Conservation (phyloP, 2,113 vertebrate genomes). For the Struthio camelus region DNA sequence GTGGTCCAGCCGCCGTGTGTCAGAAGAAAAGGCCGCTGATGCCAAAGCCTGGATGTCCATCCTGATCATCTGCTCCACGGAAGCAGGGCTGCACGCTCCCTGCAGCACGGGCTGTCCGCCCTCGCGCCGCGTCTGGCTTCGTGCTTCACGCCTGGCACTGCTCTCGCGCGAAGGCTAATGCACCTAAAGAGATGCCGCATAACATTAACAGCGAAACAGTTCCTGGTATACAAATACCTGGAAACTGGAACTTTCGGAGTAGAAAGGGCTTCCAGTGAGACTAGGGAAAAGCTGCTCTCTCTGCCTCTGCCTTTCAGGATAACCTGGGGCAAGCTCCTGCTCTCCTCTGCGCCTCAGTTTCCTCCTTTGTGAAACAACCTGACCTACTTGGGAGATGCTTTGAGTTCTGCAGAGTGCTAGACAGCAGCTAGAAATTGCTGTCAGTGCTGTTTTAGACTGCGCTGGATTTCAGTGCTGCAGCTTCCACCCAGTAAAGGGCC, state of each 20-base stretch:
- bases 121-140: neutral
- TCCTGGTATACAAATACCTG: neutral
- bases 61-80: neutral
- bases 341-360: neutral
- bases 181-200: accelerated
- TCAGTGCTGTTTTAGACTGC: accelerated
- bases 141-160: neutral
- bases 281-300: neutral
- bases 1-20: neutral
- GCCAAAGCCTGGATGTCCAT: neutral
- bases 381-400: accelerated
- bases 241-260: neutral
- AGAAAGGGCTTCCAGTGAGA: neutral
- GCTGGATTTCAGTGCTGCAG: neutral
- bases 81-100: neutral
- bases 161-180: accelerated
- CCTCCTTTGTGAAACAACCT: neutral
- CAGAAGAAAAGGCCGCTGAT: accelerated
- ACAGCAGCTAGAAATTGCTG: accelerated
- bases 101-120: neutral
- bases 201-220: neutral
- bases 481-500: neutral
- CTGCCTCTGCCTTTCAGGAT: neutral
- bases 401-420: accelerated
- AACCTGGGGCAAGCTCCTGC: accelerated